These are phyloP conservation scores for Lasioglossum villosulum DNA, from an alignment of 2,888 invertebrate genomes.

Conservation along the genomic window DNA sequence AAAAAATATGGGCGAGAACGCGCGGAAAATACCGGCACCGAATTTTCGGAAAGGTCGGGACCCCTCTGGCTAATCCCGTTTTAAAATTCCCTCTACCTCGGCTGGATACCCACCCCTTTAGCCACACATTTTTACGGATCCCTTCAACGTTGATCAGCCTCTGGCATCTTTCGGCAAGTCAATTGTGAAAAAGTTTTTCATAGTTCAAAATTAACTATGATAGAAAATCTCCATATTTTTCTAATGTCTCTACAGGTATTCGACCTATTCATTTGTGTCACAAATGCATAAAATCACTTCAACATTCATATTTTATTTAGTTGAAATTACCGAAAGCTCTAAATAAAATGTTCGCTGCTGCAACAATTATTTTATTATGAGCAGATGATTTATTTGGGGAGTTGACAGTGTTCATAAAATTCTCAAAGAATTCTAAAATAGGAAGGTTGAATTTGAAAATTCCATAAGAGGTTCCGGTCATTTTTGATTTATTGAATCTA, in stretches of 20 bases:
- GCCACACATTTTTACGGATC: not conserved
- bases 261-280: too few species aligned
- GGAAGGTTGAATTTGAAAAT: not conserved
- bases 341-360: not conserved
- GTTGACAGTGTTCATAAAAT: not conserved
- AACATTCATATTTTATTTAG: too few species aligned
- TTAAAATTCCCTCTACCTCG: not conserved
- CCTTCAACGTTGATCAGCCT: not conserved
- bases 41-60: not conserved
- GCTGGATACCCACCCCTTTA: not conserved
- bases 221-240: not conserved
- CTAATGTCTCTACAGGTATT: not conserved
- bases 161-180: not conserved
- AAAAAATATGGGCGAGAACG: constrained; percentile 17
- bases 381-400: not conserved
- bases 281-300: too few species aligned
- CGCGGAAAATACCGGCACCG: not conserved
- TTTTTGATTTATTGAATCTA: not conserved
- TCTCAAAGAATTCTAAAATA: not conserved
- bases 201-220: not conserved
- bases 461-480: not conserved
- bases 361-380: not conserved
- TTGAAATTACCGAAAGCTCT: too few species aligned
- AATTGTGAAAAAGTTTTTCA: not conserved
- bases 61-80: not conserved